These are phyloP conservation scores for Terrapene triunguis DNA, from an alignment of 2,113 vertebrate species.

Conservation along the genomic window DNA sequence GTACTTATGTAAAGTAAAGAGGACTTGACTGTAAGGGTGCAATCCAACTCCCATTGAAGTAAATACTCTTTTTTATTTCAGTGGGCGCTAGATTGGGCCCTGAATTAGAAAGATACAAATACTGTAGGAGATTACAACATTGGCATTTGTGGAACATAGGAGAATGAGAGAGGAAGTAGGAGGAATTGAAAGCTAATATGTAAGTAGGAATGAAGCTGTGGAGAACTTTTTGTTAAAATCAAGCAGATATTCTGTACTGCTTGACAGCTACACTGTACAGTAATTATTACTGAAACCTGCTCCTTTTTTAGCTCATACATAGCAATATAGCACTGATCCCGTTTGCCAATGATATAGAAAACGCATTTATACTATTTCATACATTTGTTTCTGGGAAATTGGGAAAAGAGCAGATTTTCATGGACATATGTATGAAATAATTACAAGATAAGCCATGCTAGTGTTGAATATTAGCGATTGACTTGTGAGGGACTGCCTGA, in stretches of 20 bases:
- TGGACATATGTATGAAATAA: neutral
- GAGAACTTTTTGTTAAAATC: neutral
- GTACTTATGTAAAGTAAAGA: neutral
- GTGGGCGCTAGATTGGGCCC: rapidly evolving
- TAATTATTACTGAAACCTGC: neutral
- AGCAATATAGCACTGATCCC: neutral
- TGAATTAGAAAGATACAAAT: neutral
- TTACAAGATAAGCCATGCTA: neutral
- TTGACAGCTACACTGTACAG: neutral
- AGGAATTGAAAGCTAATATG: neutral
- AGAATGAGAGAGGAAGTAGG: neutral
- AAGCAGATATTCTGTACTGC: neutral
- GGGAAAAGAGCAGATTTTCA: neutral
- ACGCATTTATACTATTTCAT: rapidly evolving
- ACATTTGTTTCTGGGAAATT: neutral
- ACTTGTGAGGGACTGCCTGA: neutral
- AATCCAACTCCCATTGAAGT: neutral
- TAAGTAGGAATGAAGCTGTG: neutral
- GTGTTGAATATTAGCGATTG: neutral
- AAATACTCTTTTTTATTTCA: neutral
- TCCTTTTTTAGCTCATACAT: neutral
- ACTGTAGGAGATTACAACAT: neutral
- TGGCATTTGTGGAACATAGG: neutral
- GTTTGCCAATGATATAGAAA: neutral
- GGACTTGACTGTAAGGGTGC: neutral